Percentiles rank a stretch among this genome's conserved stretches.
Evolutionary conservation across 2,888 invertebrate genomes (phyloP).

Genomic region (Drosophila affinis): DNA sequence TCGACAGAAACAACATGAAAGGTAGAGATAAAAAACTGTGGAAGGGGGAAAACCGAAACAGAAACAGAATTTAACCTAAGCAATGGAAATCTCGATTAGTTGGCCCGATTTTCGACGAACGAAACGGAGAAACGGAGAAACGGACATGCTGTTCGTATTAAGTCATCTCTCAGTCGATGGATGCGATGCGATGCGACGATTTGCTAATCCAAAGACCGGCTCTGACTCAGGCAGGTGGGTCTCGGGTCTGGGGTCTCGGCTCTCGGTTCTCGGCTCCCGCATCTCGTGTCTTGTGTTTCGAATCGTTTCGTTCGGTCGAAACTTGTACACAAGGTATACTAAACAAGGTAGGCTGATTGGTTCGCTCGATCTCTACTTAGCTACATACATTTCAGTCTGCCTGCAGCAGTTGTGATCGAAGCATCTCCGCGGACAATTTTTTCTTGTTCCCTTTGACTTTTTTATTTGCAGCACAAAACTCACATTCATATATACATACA

Average conservation of each 20-base stretch:
- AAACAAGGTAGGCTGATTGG: too few relatives aligned
- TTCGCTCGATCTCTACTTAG: too few relatives aligned
- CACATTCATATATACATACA: too few relatives aligned
- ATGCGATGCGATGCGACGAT: neutral
- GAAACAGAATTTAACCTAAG: constrained; percentile 10
- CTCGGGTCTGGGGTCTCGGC: constrained; percentile 8
- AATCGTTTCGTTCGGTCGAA: neutral
- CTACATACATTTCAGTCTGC: too few relatives aligned
- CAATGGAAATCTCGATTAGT: constrained; percentile 6
- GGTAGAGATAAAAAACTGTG: neutral
- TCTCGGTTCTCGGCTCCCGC: neutral
- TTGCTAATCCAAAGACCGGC: constrained; percentile 64
- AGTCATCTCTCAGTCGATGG: constrained; percentile 52
- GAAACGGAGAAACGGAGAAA: constrained; percentile 18
- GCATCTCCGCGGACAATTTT: too few relatives aligned
- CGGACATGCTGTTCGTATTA: constrained; percentile 65
- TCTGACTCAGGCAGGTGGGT: constrained; percentile 66
- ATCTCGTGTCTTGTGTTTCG: too few relatives aligned
- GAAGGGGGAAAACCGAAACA: neutral
- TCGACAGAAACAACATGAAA: constrained; percentile 21
- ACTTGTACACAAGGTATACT: too few relatives aligned
- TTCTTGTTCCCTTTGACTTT: too few relatives aligned
- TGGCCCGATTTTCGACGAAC: constrained; percentile 31
- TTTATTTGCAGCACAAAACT: too few relatives aligned
- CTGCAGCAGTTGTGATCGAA: too few relatives aligned